phyloP scores from a whole-genome alignment of 2,888 invertebrate genomes.

The Acronicta aceris region DNA sequence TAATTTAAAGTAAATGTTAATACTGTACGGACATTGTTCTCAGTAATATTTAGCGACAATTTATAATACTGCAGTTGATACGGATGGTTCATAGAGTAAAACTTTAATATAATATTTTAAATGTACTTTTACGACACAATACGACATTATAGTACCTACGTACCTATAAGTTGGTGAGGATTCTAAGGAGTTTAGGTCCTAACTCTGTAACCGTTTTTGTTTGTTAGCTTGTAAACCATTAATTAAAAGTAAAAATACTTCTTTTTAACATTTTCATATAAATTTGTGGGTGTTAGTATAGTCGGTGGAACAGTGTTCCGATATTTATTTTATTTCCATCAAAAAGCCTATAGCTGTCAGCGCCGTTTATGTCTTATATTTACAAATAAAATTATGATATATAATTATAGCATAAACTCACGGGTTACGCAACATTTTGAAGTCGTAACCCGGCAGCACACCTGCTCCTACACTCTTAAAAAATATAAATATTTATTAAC shows the following conservation, averaged over 20 bases:
- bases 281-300: too few relatives aligned
- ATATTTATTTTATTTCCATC: too few relatives aligned
- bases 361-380: neutral
- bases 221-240: too few relatives aligned
- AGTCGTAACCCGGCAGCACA: slow-evolving; percentile 9
- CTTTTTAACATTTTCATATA: too few relatives aligned
- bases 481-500: slow-evolving; percentile 19
- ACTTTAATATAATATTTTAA: neutral
- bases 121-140: too few relatives aligned
- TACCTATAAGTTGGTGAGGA: too few relatives aligned
- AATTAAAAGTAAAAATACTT: too few relatives aligned
- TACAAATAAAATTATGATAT: neutral
- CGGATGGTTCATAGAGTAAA: neutral
- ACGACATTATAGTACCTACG: too few relatives aligned
- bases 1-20: slow-evolving; percentile 45
- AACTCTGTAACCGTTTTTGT: too few relatives aligned
- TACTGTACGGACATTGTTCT: slow-evolving; percentile 5
- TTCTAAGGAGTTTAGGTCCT: too few relatives aligned
- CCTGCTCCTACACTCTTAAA: slow-evolving; percentile 28
- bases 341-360: too few relatives aligned
- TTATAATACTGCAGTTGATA: neutral
- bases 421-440: slow-evolving; percentile 1
- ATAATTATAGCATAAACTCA: slow-evolving; percentile 21
- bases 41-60: neutral
- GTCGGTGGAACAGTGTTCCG: too few relatives aligned